Evolutionary conservation across 2,113 vertebrate species (phyloP).

Genomic region (Oxyruncus cristatus): DNA sequence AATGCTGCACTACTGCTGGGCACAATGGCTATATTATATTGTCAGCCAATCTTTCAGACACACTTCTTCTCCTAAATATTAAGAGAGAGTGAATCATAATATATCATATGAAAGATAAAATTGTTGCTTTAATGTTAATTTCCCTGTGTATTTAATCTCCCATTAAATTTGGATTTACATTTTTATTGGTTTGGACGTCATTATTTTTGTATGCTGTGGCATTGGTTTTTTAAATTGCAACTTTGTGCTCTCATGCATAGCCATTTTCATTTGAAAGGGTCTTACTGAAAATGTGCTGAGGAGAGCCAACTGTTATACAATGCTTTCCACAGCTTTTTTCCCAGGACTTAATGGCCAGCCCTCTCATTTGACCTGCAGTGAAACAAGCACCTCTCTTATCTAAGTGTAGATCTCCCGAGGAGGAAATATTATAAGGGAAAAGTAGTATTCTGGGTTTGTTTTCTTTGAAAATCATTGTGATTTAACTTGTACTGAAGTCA

Average conservation of each 20-base stretch:
- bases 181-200: constrained; percentile 62
- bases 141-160: constrained; percentile 47
- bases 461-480: background rate
- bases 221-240: constrained; percentile 53
- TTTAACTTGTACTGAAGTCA: background rate
- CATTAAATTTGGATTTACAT: constrained; percentile 71
- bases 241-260: constrained; percentile 64
- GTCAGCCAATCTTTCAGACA: background rate
- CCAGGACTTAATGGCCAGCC: background rate
- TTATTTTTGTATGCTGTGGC: constrained; percentile 40
- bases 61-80: background rate
- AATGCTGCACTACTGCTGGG: background rate
- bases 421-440: background rate
- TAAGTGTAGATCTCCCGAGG: background rate
- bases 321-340: constrained; percentile 6
- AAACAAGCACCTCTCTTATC: background rate
- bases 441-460: background rate
- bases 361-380: background rate
- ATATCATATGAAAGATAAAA: constrained; percentile 20
- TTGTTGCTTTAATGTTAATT: constrained; percentile 56
- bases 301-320: background rate
- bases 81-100: background rate
- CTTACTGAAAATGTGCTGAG: background rate
- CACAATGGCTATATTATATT: background rate
- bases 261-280: constrained; percentile 64